phyloP scores from a whole-genome alignment of 2,113 vertebrate species.

The Empidonax alnorum region DNA sequence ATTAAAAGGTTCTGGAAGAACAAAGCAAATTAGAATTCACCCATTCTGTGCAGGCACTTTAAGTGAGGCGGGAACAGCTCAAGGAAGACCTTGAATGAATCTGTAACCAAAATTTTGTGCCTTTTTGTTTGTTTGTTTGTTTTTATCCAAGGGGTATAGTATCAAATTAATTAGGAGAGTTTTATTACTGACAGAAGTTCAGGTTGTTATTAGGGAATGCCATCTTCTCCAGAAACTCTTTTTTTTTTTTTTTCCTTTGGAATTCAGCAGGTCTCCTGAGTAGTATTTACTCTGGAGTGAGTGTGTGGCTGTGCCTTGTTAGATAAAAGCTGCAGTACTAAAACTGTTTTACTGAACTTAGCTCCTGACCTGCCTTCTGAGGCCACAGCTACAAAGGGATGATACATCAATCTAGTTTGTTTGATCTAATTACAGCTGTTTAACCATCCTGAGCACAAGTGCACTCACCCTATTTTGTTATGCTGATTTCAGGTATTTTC shows the following conservation, averaged over 20 bases:
- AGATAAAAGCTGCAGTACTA: constrained; percentile 48
- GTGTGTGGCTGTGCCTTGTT: constrained; percentile 12
- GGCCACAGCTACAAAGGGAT: constrained; percentile 59
- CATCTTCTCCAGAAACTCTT: background rate
- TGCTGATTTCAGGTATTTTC: constrained; percentile 62
- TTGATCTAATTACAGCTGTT: constrained; percentile 69
- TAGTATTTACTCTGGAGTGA: background rate
- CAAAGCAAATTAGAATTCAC: constrained; percentile 8
- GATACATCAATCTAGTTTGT: constrained; percentile 21
- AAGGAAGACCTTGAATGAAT: background rate
- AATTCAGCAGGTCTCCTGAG: background rate
- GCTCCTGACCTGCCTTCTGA: constrained; percentile 58
- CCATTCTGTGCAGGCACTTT: background rate
- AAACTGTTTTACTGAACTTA: constrained; percentile 48
- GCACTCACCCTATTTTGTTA: constrained; percentile 51
- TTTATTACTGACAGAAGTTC: background rate
- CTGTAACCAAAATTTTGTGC: background rate
- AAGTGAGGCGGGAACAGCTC: background rate
- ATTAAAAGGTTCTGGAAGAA: constrained; percentile 29
- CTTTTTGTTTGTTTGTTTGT: no score
- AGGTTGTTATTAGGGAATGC: background rate
- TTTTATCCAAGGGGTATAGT: background rate
- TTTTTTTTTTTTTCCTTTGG: background rate
- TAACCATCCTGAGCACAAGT: constrained; percentile 33
- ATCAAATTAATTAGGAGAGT: background rate